phyloP scores from a whole-genome alignment of 37 sponge, comb jelly and placozoan genomes.

The Ianthella basta region DNA sequence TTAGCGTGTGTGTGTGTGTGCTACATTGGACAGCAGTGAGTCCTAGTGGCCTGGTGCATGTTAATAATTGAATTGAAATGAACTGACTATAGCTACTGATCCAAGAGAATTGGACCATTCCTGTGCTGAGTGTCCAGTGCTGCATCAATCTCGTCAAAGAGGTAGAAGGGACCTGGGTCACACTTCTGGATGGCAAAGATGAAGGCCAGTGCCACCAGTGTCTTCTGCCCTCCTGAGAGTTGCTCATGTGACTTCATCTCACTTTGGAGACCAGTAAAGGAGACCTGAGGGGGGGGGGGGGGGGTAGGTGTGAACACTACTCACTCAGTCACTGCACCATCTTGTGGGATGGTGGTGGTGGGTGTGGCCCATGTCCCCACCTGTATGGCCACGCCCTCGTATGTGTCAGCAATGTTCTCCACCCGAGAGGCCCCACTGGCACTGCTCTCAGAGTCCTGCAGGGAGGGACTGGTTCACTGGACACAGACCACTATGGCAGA shows the following conservation, averaged over 20 bases:
- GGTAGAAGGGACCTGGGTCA: conserved; percentile 99
- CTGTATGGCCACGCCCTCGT: conserved; percentile 10
- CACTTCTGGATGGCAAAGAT: conserved; percentile 99
- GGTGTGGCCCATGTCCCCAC: too few species aligned
- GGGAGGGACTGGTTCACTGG: neutral
- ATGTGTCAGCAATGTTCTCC: conserved; percentile 5
- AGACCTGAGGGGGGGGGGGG: conserved; percentile 62
- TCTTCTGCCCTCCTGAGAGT: conserved; percentile 97
- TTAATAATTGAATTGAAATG: too few species aligned
- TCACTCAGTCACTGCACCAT: too few species aligned
- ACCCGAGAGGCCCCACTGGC: neutral
- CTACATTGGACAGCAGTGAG: too few species aligned
- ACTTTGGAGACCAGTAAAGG: conserved; percentile 83
- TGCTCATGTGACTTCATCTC: conserved; percentile 95
- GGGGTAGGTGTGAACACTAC: neutral
- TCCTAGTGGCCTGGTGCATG: too few species aligned
- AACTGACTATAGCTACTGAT: too few species aligned
- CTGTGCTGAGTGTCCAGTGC: conserved; percentile 95
- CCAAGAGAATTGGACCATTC: too few species aligned
- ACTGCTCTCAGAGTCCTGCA: neutral
- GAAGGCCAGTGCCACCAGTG: conserved; percentile 92
- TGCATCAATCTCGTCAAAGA: conserved; percentile 99
- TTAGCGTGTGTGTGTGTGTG: too few species aligned
- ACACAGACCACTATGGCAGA: too few species aligned
- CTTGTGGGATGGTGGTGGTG: too few species aligned